phyloP scores from a whole-genome alignment of 2,888 invertebrate species.

The Rhamphomyia laevipes region DNA sequence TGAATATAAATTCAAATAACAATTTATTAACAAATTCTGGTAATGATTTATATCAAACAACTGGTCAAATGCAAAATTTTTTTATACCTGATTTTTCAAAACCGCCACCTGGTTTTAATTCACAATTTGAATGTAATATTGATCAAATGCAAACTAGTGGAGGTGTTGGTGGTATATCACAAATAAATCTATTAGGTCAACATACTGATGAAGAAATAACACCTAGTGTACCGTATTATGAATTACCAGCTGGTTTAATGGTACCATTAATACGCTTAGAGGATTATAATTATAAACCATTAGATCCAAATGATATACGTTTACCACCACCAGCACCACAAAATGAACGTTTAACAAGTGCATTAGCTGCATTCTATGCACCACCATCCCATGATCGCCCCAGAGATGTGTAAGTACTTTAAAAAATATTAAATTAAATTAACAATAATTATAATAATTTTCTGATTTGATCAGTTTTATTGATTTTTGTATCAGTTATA shows the following conservation, averaged over 20 bases:
- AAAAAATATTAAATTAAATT: conserved; percentile 5
- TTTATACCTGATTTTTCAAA: conserved; percentile 71
- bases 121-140: conserved; percentile 12
- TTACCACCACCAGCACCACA: conserved; percentile 93
- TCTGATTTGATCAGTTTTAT: no score
- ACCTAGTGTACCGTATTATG: conserved; percentile 90
- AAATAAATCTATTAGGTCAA: conserved; percentile 20
- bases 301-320: conserved; percentile 82
- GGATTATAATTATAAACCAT: conserved; percentile 77
- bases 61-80: conserved; percentile 41
- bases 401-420: conserved; percentile 61
- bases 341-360: conserved; percentile 80
- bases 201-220: conserved; percentile 57
- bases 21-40: neutral
- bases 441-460: neutral
- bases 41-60: conserved; percentile 8
- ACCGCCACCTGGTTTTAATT: conserved; percentile 70
- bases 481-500: no score
- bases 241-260: conserved; percentile 94
- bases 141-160: conserved; percentile 11
- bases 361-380: conserved; percentile 93
- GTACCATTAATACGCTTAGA: conserved; percentile 91
- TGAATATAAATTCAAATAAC: neutral
- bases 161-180: neutral
- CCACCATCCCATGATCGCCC: conserved; percentile 91